Percentiles rank a stretch among this genome's conserved stretches.
phyloP scores from a whole-genome alignment of 2,113 vertebrate genomes.

The Holacanthus passer region DNA sequence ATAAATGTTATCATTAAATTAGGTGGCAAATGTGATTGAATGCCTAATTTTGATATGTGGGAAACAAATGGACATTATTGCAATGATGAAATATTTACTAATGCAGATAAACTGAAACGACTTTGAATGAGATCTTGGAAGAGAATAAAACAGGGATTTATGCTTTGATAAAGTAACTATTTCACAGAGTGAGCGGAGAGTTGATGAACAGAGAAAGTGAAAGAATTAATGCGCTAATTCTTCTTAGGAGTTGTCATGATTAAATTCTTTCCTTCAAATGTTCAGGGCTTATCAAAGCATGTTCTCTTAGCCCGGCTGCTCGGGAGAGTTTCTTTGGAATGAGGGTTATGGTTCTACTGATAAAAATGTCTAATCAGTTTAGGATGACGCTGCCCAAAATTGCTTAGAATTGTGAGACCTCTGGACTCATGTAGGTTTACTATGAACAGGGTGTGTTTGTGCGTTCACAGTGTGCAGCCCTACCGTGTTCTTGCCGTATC shows the following conservation, averaged over 20 bases:
- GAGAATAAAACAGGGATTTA: not conserved
- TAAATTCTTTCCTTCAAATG: not conserved
- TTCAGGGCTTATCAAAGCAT: not conserved
- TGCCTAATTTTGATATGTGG: not conserved
- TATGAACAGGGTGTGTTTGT: too few relatives aligned
- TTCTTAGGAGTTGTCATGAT: not conserved
- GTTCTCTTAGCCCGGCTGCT: not conserved
- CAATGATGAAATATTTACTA: not conserved
- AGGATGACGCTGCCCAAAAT: not conserved
- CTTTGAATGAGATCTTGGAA: not conserved
- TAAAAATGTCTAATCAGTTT: not conserved
- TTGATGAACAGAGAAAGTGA: not conserved
- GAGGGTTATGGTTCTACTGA: not conserved
- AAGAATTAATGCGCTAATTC: not conserved
- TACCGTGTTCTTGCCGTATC: constrained; percentile 85
- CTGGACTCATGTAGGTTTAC: too few relatives aligned
- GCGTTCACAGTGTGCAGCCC: constrained; percentile 42
- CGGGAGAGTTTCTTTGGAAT: not conserved
- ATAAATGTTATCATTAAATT: not conserved
- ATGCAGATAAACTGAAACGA: not conserved
- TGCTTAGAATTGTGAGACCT: too few relatives aligned
- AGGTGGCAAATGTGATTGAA: not conserved
- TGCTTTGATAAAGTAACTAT: not conserved
- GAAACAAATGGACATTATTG: not conserved
- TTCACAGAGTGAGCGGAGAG: not conserved